Evolutionary conservation across 2,797 vertebrate species (phyloP), one percentile per base, ranked within the genome.

Genomic region (Gobionotothen gibberifrons): DNA sequence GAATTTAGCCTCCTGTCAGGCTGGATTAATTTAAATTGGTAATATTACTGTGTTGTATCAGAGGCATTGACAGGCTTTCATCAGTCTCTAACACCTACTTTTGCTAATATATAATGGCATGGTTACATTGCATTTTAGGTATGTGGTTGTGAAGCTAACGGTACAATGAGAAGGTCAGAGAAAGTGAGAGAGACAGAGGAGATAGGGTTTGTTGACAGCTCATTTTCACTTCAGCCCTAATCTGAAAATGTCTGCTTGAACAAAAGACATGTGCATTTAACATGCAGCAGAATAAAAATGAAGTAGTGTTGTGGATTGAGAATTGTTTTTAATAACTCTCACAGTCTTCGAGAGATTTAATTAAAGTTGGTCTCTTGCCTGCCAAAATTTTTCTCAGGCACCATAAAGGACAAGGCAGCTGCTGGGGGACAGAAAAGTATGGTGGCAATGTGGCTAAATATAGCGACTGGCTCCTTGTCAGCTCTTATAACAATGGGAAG

Each of bases 381-480:
- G 65, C 66, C 76, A 88, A 74, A 82, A 22, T 6, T 67, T 26
- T 53, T 72, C 66, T 76, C 56, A 74, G 13, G 32, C 63, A 76
- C 69, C 58, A 78, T 84, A 57, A 82, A 83, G 74, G 78, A 78
- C 44, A 68, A 71, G 79, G 78, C 85, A 87, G 89, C 82, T 87
- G 79, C 66, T 70, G 49, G 79, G 67, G 82, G 78, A 84, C 39
- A 64, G 54, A n/a, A 73, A 87, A 82, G 77, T 78, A 87, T 39
- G 72, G 72, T 10, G 62, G 69, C 81, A 83, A 90, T 88, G 91
- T 73, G 29, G 74, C 77, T 83, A 89, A 90, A 93, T 89, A 87
- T 92, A 93, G 89, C 64, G 83, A 61, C 72, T 74, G 64, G 67
- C 75, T 74, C 44, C 63, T 54, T 29, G 15, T 67, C 68, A 61